Conservation (phyloP, 2,113 vertebrate genomes). For the Cacatua alba region DNA sequence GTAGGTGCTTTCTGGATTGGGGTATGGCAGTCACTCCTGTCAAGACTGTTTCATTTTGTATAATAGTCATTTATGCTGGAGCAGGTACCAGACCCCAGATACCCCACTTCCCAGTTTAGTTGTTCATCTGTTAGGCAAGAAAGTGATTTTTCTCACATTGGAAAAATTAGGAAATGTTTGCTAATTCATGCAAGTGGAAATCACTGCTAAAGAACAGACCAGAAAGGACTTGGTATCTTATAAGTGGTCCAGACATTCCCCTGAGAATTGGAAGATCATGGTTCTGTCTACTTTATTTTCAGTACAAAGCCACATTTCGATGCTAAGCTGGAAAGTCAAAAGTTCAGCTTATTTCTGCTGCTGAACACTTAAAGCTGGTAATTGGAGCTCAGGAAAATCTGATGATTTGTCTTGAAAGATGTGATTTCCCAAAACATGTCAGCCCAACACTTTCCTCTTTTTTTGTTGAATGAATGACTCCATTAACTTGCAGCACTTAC, state of each 20-base stretch:
- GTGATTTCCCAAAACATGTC: neutral
- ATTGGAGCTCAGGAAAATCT: neutral
- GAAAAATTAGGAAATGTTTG: neutral
- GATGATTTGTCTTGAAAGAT: neutral
- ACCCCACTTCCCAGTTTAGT: neutral
- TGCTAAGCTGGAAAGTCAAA: neutral
- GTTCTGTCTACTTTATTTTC: neutral
- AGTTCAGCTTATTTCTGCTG: neutral
- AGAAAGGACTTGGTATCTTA: neutral
- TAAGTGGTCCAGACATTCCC: neutral
- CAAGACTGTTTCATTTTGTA: neutral
- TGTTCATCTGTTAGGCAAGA: neutral
- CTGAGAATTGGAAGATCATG: neutral
- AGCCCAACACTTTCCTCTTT: neutral
- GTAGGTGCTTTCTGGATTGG: neutral
- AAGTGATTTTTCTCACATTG: neutral
- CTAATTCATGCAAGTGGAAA: neutral
- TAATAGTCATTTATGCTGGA: neutral
- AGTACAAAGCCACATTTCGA: neutral
- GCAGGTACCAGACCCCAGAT: neutral
- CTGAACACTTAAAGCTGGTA: neutral
- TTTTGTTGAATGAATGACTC: neutral
- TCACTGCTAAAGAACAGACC: neutral
- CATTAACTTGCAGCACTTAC: neutral
- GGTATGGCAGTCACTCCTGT: neutral